A percentile compares a stretch with the other conserved stretches of the same genome.
Conservation (phyloP, 2,797 vertebrate genomes). For the Pyrrhura leucotis region DNA sequence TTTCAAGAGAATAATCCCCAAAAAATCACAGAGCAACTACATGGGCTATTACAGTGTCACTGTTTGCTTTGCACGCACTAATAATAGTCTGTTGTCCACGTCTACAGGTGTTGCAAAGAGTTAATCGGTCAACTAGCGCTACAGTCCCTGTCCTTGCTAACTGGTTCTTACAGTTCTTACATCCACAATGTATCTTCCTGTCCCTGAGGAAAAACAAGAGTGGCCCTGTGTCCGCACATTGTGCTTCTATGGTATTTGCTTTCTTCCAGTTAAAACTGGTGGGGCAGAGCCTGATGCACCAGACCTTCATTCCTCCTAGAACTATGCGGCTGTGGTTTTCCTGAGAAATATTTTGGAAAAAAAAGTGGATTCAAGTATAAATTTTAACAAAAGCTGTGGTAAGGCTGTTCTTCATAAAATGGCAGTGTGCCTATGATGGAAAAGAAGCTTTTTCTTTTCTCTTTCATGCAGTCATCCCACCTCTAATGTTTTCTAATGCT, state of each 20-base stretch:
- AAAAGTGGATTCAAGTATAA: background rate
- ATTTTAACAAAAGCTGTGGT: conserved; percentile 1
- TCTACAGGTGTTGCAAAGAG: background rate
- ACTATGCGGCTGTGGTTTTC: background rate
- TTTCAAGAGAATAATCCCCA: background rate
- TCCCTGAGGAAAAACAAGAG: background rate
- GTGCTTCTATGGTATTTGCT: background rate
- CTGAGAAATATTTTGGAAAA: background rate
- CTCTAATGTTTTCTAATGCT: background rate
- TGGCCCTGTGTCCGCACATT: background rate
- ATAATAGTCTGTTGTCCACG: background rate
- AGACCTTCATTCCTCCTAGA: background rate
- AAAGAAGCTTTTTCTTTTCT: background rate
- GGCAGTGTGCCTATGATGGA: background rate
- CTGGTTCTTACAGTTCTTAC: background rate
- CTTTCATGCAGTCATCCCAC: background rate
- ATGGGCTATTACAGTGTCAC: background rate
- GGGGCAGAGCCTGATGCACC: background rate
- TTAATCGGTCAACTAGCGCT: background rate
- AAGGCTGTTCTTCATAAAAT: background rate
- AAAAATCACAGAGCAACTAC: background rate
- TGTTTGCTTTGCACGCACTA: background rate
- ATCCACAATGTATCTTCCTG: background rate
- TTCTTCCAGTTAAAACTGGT: background rate
- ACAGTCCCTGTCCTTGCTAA: background rate